phyloP scores from a whole-genome alignment of 2,113 vertebrate species.

The Thamnophis sirtalis region DNA sequence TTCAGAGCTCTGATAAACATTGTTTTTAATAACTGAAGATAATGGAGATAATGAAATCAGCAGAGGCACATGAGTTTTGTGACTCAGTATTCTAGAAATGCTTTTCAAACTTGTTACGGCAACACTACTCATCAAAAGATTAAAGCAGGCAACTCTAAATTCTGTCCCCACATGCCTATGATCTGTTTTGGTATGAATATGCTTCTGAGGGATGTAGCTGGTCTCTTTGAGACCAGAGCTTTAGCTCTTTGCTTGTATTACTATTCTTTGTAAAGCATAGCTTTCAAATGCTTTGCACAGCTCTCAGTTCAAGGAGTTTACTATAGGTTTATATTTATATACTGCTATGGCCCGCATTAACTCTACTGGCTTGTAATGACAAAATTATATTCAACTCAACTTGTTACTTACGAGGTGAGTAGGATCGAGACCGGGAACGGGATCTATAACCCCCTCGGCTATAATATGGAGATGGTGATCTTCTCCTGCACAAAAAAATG shows the following conservation, averaged over 20 bases:
- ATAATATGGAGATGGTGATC: constrained; percentile 93
- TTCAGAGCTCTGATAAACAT: not conserved
- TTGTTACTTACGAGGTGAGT: constrained; percentile 88
- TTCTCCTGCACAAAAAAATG: constrained; percentile 72
- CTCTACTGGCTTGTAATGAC: not conserved
- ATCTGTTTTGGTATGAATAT: not conserved
- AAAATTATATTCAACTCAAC: not conserved
- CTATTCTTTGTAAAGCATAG: not conserved
- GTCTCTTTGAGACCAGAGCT: not conserved
- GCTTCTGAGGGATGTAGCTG: not conserved
- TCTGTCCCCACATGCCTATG: not conserved
- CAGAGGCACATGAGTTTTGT: not conserved
- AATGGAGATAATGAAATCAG: not conserved
- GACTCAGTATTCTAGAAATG: not conserved
- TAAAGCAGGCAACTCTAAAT: not conserved
- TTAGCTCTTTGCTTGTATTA: not conserved
- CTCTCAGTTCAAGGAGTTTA: not conserved
- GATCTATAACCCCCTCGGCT: constrained; percentile 90
- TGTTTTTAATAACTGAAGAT: not conserved
- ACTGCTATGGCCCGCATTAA: not conserved
- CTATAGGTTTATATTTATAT: not conserved
- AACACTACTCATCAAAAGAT: not conserved
- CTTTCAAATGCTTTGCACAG: not conserved
- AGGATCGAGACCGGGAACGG: constrained; percentile 89
- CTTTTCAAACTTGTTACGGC: not conserved